These are phyloP conservation scores for Cotesia typhae DNA, from an alignment of 1,140 invertebrate species.

Conservation along the genomic window DNA sequence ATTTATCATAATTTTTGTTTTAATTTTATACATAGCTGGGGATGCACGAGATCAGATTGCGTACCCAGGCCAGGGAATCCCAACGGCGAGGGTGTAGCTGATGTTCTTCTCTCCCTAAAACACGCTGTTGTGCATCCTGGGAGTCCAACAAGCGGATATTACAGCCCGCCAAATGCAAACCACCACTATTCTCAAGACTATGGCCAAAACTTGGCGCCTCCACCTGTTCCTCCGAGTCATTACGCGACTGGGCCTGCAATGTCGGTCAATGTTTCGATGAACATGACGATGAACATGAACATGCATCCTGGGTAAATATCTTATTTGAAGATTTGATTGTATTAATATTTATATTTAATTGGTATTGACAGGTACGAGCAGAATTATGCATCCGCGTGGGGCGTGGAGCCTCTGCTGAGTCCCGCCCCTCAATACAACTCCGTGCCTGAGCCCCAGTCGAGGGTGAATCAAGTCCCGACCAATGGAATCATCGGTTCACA, in stretches of 20 bases:
- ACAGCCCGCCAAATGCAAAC: conserved; percentile 51
- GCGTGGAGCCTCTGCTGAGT: conserved; percentile 62
- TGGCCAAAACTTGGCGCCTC: conserved; percentile 55
- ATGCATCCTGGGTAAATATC: conserved; percentile 70
- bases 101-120: conserved; percentile 85
- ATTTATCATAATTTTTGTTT: too few relatives aligned
- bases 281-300: conserved; percentile 92
- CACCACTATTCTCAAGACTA: conserved; percentile 66
- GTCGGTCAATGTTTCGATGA: conserved; percentile 97
- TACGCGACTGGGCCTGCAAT: conserved; percentile 73
- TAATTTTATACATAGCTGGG: conserved; percentile 52
- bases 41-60: conserved; percentile 60
- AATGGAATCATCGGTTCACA: conserved; percentile 57
- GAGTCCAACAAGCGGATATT: conserved; percentile 64
- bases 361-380: conserved; percentile 57
- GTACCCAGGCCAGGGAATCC: conserved; percentile 54
- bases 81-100: conserved; percentile 76
- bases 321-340: background rate
- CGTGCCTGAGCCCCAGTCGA: conserved; percentile 57
- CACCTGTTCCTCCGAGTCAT: conserved; percentile 61
- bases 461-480: conserved; percentile 60
- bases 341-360: background rate
- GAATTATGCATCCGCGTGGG: conserved; percentile 62
- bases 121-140: conserved; percentile 86
- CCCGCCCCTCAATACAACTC: conserved; percentile 64